Percentiles rank a stretch among this genome's conserved stretches.
phyloP scores from a whole-genome alignment of 2,797 vertebrate genomes.

The Discoglossus pictus region DNA sequence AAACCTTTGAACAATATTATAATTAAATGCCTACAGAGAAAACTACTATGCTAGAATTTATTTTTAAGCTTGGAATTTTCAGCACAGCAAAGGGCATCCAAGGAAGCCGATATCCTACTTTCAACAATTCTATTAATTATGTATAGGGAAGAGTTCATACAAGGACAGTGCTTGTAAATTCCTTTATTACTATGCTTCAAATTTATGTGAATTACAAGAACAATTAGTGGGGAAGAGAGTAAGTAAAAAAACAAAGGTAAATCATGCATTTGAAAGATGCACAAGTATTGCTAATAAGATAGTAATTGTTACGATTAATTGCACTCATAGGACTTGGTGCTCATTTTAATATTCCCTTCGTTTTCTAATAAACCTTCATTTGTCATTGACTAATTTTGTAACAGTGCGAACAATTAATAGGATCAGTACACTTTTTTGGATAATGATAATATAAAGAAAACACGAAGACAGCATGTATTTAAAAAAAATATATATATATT shows the following conservation, averaged over 20 bases:
- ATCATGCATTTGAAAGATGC: not conserved
- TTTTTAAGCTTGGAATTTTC: no score
- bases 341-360: not conserved
- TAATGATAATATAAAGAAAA: no score
- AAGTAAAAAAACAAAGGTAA: slow-evolving; percentile 19
- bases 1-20: no score
- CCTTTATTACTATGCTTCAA: slow-evolving; percentile 19
- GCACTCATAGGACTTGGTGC: not conserved
- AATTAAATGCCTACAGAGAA: no score
- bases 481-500: no score
- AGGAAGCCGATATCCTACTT: slow-evolving; percentile 7
- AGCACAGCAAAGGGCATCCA: not conserved
- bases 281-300: slow-evolving; percentile 2
- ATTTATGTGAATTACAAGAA: slow-evolving; percentile 20
- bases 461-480: no score
- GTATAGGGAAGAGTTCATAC: slow-evolving; percentile 30
- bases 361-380: not conserved
- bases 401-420: no score
- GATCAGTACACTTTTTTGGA: no score
- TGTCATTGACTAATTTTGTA: not conserved
- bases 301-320: slow-evolving; percentile 12
- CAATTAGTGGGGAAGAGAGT: slow-evolving; percentile 22
- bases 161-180: slow-evolving; percentile 33
- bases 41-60: no score
- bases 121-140: slow-evolving; percentile 34